Conservation (phyloP, 1,140 invertebrate genomes). For the Eubasilissa regina region DNA sequence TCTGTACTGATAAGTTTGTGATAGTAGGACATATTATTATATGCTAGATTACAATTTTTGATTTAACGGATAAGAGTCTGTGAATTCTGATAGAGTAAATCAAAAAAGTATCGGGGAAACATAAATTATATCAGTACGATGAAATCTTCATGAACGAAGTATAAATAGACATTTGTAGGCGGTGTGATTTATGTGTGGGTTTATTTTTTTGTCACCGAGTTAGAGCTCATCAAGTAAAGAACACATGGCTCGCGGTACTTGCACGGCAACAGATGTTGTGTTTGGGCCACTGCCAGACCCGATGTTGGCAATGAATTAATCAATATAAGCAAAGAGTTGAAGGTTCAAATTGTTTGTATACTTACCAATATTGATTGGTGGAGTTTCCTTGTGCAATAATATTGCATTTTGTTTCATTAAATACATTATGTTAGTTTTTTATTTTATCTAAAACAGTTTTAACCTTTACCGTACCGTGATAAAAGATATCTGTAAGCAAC, state of each 20-base stretch:
- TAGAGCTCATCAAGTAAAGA: conserved; percentile 10
- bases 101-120: too few species aligned
- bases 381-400: conserved; percentile 1
- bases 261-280: conserved; percentile 20
- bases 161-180: conserved; percentile 10
- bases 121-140: background rate
- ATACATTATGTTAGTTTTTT: background rate
- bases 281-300: conserved; percentile 12
- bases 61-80: too few species aligned
- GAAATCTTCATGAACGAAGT: background rate
- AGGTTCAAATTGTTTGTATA: conserved; percentile 35
- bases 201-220: conserved; percentile 39
- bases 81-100: too few species aligned
- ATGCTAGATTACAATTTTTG: too few species aligned
- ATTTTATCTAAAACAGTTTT: background rate
- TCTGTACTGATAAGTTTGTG: too few species aligned
- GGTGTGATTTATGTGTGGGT: conserved; percentile 21
- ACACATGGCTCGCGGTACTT: conserved; percentile 19
- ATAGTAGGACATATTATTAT: too few species aligned
- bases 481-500: too few species aligned
- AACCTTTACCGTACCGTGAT: too few species aligned
- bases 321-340: conserved; percentile 35
- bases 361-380: background rate
- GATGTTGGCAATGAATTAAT: conserved; percentile 22
- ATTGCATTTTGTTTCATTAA: background rate